phyloP scores from a whole-genome alignment of 2,888 invertebrate species.

The Noctua comes region DNA sequence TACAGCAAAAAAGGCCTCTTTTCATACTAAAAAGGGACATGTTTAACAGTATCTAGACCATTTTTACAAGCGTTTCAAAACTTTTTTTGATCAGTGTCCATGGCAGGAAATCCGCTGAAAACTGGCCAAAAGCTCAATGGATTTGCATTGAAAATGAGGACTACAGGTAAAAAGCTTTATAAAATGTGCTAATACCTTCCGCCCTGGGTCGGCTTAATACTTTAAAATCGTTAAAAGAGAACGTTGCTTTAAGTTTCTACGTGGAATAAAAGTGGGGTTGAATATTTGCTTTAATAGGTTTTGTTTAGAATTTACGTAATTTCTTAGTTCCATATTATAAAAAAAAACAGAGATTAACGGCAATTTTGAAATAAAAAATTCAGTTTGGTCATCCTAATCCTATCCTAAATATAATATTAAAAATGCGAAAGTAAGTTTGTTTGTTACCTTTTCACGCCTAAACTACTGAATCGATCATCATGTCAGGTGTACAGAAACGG shows the following conservation, averaged over 20 bases:
- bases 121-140: conserved; percentile 71
- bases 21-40: background rate
- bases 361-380: background rate
- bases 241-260: conserved; percentile 43
- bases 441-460: too few relatives aligned
- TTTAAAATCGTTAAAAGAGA: conserved; percentile 73
- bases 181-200: conserved; percentile 79
- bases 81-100: conserved; percentile 26
- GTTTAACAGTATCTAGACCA: background rate
- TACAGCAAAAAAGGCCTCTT: background rate
- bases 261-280: background rate
- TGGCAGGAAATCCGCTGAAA: conserved; percentile 66
- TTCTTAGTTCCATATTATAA: background rate
- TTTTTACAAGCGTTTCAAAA: background rate
- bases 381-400: too few relatives aligned
- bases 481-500: too few relatives aligned
- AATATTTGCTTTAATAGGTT: background rate
- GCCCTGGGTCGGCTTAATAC: conserved; percentile 69
- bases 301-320: background rate
- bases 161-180: conserved; percentile 76
- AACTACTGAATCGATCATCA: too few relatives aligned
- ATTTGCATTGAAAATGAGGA: conserved; percentile 85
- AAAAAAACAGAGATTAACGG: background rate
- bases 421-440: too few relatives aligned
- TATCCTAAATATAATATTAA: too few relatives aligned